Base-by-base conservation (phyloP, 2,888 invertebrate genomes). In the Osedax frankpressi region DNA sequence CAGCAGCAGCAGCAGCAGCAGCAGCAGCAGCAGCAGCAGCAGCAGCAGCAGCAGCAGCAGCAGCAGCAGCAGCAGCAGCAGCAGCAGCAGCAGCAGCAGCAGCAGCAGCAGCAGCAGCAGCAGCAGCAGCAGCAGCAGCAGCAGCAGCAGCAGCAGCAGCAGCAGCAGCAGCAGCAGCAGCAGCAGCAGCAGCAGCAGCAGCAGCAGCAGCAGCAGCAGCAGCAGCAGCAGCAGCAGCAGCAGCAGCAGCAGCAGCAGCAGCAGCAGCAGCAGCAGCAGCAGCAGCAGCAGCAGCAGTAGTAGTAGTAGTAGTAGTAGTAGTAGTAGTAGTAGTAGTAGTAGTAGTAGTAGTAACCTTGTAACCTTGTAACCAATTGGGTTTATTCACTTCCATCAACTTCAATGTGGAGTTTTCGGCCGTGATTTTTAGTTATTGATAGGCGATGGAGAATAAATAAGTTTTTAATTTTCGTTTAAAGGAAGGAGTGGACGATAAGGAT, bases 251-350 rank as follows among this genome's bases (percentile, higher is more conserved):
- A 44, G 44, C 19, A 44, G 44, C 19, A 44, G 44, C 19, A 44
- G 44, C 19, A 44, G 44, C 19, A 44, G 44, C 19, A 44, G 44
- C 19, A 44, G 44, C 19, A 44, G 44, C 19, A 44, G 44, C 19
- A 44, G 44, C 19, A 70, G 70, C n/a, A 70, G 70, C 11, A 70
- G 70, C n/a, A 70, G 70, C 11, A 70, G 70, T 28, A 70, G 70
- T 70, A 70, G 70, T 70, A 70, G 70, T 28, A 28, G 70, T 70
- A 70, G 70, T 70, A 70, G 70, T 70, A 70, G 70, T 25, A 28
- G 70, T 70, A 70, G 70, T 70, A 70, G 44, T 44, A 44, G 44
- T 44, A 44, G 44, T 44, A 44, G 44, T 44, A 44, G 44, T 44
- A 44, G 44, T 44, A 44, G 44, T 44, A 44, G 44, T 44, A 44